Evolutionary conservation across 2,113 vertebrate species (phyloP), one percentile per base, ranked within the genome.

Genomic region (Pluvialis apricaria): DNA sequence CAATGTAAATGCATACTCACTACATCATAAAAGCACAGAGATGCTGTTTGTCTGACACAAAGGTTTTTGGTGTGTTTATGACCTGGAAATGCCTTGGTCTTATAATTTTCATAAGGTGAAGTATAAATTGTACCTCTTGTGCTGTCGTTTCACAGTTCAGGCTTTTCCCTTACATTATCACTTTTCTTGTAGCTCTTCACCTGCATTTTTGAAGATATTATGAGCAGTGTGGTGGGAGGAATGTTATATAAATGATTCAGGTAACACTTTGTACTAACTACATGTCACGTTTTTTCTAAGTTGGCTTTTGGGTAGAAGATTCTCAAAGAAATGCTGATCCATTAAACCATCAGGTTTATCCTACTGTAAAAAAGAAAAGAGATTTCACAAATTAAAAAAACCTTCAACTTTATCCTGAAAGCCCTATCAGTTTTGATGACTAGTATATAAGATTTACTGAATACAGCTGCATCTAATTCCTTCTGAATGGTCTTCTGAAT

Each of bases 181-280:
- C 87, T 90, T 95, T 86, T 93, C 61, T 89, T 87, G 64, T 57
- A 95, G 58, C 42, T 86, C 84, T 77, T 97, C 90, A 85, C 82
- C 77, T 92, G 86, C 21, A 15, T 82, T 95, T 95, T 71, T 71
- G 20, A 92, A 92, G 95, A 86, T 94, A 96, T 92, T 93, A 94
- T 94, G 93, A 96, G 90, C 82, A 82, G 55, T 58, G 31, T 2
- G 9, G 96, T 96, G 81, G 94, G 94, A 94, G 90, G 96, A 90
- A 66, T 54, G 75, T 96, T 97, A 95, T 26, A 95, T 97, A 96
- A 96, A 91, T 79, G 57, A 85, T 91, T 90, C 78, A 91, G 82
- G 69, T 96, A 87, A 96, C 87, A 97, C 58, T 96, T 94, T 87
- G 87, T 93, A 57, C 93, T 76, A 90, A 72, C 73, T 82, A 85